Percentiles rank a stretch among this genome's conserved stretches.
Evolutionary conservation across 1,140 invertebrate genomes (phyloP).

Genomic region (Bombus huntii): DNA sequence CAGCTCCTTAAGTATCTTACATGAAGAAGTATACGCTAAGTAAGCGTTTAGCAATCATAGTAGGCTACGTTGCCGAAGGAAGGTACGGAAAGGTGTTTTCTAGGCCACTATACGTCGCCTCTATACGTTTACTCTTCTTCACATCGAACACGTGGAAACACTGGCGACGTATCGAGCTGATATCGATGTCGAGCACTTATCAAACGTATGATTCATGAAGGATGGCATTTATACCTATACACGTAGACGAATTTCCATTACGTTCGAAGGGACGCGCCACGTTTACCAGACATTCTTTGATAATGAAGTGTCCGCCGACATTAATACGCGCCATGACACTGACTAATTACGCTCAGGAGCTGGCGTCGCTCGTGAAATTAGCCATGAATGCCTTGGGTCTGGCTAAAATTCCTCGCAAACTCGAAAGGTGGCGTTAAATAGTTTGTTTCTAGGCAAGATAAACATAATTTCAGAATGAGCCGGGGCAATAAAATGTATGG

Average conservation of each 20-base stretch:
- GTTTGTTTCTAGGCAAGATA: not conserved
- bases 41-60: slow-evolving; percentile 50
- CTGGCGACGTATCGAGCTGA: not conserved
- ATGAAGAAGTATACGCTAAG: slow-evolving; percentile 39
- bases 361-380: slow-evolving; percentile 1
- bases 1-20: slow-evolving; percentile 41
- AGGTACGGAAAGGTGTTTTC: slow-evolving; percentile 30
- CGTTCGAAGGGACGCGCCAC: slow-evolving; percentile 11
- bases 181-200: slow-evolving; percentile 1
- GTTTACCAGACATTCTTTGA: slow-evolving; percentile 20
- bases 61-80: slow-evolving; percentile 8
- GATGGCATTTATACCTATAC: slow-evolving; percentile 28
- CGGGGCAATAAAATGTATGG: too few relatives aligned
- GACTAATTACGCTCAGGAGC: slow-evolving; percentile 10
- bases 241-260: slow-evolving; percentile 21
- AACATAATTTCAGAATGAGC: not conserved
- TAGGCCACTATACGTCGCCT: slow-evolving; percentile 12
- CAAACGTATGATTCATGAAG: slow-evolving; percentile 42
- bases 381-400: not conserved
- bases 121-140: slow-evolving; percentile 57
- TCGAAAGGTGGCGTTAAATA: not conserved
- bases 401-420: not conserved
- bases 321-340: slow-evolving; percentile 10
- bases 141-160: slow-evolving; percentile 31
- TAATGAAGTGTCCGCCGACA: not conserved